Evolutionary conservation across 2,113 vertebrate species (phyloP).

Genomic region (Cyanocitta stelleri): DNA sequence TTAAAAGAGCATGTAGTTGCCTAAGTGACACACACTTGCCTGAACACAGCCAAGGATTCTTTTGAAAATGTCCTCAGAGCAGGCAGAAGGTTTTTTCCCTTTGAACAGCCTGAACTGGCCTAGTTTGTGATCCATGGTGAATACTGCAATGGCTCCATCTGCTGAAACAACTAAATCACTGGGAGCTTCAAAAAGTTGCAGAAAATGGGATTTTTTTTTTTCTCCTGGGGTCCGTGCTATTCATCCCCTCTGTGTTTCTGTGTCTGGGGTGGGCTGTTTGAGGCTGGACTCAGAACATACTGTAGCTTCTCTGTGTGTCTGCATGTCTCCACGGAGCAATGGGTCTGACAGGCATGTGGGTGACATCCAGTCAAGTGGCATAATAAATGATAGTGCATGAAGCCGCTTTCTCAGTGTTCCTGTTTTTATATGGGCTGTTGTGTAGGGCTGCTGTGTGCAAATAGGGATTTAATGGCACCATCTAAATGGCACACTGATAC

Average conservation of each 20-base stretch:
- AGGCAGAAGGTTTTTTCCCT: not conserved
- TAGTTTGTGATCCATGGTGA: not conserved
- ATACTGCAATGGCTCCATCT: constrained; percentile 57
- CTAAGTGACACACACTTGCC: not conserved
- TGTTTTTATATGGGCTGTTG: not conserved
- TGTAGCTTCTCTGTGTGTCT: not conserved
- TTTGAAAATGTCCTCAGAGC: not conserved
- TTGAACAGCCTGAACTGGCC: not conserved
- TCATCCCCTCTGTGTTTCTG: not conserved
- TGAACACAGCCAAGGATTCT: not conserved
- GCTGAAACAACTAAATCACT: constrained; percentile 33
- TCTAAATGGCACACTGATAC: not conserved
- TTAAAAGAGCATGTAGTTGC: not conserved
- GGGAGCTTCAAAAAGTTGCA: not conserved
- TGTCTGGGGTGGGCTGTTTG: not conserved
- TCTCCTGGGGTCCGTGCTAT: not conserved
- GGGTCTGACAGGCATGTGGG: not conserved
- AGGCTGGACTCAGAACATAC: not conserved
- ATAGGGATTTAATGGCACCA: not conserved
- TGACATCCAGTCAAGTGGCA: not conserved
- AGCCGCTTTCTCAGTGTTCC: not conserved
- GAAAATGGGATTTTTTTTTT: not conserved
- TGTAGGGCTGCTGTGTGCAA: not conserved
- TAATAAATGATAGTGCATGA: not conserved
- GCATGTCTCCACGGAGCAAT: not conserved